Evolutionary conservation across 2,797 vertebrate species (phyloP).

Genomic region (Gymnopithys bicolor): DNA sequence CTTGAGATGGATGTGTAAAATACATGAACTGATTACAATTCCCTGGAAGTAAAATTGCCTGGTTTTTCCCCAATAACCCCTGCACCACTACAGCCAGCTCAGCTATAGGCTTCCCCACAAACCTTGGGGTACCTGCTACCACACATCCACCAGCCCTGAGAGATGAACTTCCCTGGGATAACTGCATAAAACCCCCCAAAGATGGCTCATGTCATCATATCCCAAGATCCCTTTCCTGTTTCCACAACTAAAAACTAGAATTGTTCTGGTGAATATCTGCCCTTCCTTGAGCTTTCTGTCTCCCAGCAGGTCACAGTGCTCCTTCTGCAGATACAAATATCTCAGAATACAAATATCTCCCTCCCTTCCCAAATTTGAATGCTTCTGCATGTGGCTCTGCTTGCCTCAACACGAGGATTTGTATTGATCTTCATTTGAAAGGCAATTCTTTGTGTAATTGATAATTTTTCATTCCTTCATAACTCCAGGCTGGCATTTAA

Average conservation of each 20-base stretch:
- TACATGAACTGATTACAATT: background rate
- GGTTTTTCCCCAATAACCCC: background rate
- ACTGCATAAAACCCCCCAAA: background rate
- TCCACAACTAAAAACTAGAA: background rate
- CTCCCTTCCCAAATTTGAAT: background rate
- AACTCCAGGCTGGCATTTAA: constrained; percentile 39
- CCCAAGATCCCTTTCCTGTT: background rate
- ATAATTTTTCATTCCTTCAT: background rate
- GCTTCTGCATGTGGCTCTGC: background rate
- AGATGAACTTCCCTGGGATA: background rate
- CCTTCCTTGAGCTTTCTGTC: background rate
- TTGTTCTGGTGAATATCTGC: background rate
- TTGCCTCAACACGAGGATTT: background rate
- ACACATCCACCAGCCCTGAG: background rate
- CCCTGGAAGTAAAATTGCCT: background rate
- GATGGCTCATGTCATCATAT: background rate
- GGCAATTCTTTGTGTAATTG: background rate
- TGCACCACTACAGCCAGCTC: background rate
- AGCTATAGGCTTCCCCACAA: background rate
- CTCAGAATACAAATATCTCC: background rate
- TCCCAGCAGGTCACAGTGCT: background rate
- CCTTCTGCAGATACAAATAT: background rate
- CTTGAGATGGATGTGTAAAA: background rate
- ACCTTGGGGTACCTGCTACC: no score
- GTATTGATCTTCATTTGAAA: constrained; percentile 39